Evolutionary conservation across 2,113 vertebrate species (phyloP).

Genomic region (Pyxicephalus adspersus): DNA sequence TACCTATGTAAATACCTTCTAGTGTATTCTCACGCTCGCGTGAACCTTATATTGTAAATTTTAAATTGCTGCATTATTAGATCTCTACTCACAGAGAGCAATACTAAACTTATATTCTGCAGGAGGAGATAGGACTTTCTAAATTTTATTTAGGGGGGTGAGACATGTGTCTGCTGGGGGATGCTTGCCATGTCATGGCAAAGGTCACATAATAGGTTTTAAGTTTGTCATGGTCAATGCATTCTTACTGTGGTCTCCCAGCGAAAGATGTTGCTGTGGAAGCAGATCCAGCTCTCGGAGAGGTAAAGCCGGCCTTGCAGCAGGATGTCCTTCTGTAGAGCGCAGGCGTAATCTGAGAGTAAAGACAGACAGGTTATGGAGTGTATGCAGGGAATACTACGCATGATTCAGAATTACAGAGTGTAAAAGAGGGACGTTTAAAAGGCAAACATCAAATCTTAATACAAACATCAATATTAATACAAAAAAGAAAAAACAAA

Average conservation of each 20-base stretch:
- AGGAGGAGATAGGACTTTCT: too few species aligned
- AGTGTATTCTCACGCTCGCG: too few species aligned
- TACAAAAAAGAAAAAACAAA: too few species aligned
- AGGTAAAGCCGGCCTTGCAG: constrained; percentile 91
- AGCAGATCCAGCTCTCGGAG: constrained; percentile 90
- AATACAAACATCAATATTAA: too few species aligned
- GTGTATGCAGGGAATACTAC: neutral
- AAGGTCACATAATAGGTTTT: neutral
- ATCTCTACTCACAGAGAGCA: too few species aligned
- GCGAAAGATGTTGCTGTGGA: constrained; percentile 93
- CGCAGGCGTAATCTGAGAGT: constrained; percentile 86
- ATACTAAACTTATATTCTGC: neutral
- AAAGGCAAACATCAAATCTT: neutral
- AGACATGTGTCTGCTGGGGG: neutral
- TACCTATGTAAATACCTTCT: too few species aligned
- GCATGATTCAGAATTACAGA: neutral
- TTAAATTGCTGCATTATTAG: too few species aligned
- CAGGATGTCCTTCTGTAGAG: constrained; percentile 92
- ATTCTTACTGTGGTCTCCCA: constrained; percentile 86
- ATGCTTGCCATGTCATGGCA: neutral
- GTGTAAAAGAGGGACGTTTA: neutral
- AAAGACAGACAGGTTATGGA: constrained; percentile 1
- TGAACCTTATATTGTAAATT: too few species aligned
- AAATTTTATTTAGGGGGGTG: too few species aligned
- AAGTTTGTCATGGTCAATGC: neutral